phyloP scores from a whole-genome alignment of 2,797 vertebrate genomes.

The Macropodus opercularis region DNA sequence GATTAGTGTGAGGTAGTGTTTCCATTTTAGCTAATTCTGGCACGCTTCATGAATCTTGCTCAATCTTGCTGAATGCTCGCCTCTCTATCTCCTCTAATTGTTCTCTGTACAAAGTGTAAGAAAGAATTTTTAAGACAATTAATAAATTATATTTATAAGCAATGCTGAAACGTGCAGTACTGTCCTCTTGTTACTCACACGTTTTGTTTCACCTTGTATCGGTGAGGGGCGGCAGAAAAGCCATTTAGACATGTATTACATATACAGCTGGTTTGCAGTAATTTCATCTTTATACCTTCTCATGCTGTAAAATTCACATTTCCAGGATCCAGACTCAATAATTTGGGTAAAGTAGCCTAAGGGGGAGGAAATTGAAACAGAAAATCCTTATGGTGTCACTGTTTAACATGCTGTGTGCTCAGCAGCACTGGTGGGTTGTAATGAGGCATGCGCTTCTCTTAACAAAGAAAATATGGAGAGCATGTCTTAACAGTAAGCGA shows the following conservation, averaged over 20 bases:
- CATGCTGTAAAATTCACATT: constrained; percentile 32
- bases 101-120: constrained; percentile 99
- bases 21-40: constrained; percentile 69
- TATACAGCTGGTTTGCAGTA: background rate
- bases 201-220: background rate
- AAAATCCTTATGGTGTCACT: constrained; percentile 36
- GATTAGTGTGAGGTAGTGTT: constrained; percentile 80
- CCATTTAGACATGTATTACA: constrained; percentile 3
- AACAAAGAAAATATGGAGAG: constrained; percentile 41
- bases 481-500: constrained; percentile 21
- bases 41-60: constrained; percentile 84
- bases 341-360: constrained; percentile 14
- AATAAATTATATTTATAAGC: constrained; percentile 99
- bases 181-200: too few species aligned
- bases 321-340: constrained; percentile 7
- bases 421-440: constrained; percentile 36
- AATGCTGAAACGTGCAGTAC: constrained; percentile 76
- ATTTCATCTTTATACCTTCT: constrained; percentile 9
- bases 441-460: constrained; percentile 20
- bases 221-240: background rate
- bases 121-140: constrained; percentile 99
- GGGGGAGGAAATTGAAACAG: constrained; percentile 28
- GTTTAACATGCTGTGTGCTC: constrained; percentile 56
- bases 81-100: constrained; percentile 84
- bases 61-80: constrained; percentile 89